Percentiles rank a stretch among this genome's conserved stretches.
Evolutionary conservation across 2,888 invertebrate species (phyloP).

Genomic region (Heliconius aoede): DNA sequence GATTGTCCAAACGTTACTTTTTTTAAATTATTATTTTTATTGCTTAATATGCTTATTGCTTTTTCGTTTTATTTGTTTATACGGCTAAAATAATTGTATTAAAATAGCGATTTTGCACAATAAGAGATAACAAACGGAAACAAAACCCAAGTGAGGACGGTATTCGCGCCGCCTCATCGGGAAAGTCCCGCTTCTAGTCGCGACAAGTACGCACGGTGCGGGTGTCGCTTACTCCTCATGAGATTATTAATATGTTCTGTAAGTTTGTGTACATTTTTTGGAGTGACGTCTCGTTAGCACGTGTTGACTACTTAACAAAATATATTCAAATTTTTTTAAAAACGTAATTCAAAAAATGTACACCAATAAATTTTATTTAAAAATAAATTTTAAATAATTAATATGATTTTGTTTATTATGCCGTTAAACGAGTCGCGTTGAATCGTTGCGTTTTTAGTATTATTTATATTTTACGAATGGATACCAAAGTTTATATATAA

Average conservation of each 20-base stretch:
- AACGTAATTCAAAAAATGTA: conserved; percentile 11
- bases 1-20: too few relatives aligned
- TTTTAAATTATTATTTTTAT: too few relatives aligned
- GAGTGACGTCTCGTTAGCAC: conserved; percentile 7
- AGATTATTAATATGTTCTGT: conserved; percentile 37
- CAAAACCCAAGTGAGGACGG: not conserved
- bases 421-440: conserved; percentile 1
- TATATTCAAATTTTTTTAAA: not conserved
- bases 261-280: conserved; percentile 30
- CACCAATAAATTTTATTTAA: not conserved
- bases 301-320: not conserved
- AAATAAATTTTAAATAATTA: not conserved
- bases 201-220: too few relatives aligned
- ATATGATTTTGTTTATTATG: conserved; percentile 1
- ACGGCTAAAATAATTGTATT: not conserved
- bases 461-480: conserved; percentile 29
- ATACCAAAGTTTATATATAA: conserved; percentile 39
- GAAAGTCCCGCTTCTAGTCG: too few relatives aligned
- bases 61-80: not conserved
- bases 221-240: not conserved
- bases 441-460: conserved; percentile 19
- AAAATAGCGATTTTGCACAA: not conserved
- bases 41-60: not conserved
- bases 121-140: not conserved
- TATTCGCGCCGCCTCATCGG: too few relatives aligned